Evolutionary conservation across 1,140 invertebrate genomes (phyloP).

Genomic region (Arion vulgaris): DNA sequence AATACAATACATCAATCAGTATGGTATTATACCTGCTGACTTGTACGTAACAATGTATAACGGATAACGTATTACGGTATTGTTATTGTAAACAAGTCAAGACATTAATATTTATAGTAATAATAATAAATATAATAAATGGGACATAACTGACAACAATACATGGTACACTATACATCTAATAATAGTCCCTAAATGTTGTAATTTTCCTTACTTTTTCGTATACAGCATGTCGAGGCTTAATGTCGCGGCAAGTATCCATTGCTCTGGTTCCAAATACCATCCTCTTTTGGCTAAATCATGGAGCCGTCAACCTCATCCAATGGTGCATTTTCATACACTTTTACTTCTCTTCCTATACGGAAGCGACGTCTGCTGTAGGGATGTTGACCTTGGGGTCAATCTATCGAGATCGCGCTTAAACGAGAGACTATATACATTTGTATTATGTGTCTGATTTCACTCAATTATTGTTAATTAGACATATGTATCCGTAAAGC

Average conservation of each 20-base stretch:
- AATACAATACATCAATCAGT: too few relatives aligned
- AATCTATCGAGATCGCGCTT: constrained; percentile 33
- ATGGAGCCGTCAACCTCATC: neutral
- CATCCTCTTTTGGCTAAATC: constrained; percentile 23
- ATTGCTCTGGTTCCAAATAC: constrained; percentile 35
- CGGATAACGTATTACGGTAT: too few relatives aligned
- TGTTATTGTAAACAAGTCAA: too few relatives aligned
- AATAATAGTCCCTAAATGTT: neutral
- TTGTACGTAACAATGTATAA: too few relatives aligned
- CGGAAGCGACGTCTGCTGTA: constrained; percentile 40
- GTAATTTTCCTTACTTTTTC: constrained; percentile 8
- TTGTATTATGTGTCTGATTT: neutral
- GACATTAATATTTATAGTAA: too few relatives aligned
- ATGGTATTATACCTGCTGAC: too few relatives aligned
- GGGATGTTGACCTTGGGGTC: constrained; percentile 38
- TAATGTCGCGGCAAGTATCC: constrained; percentile 35
- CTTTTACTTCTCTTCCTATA: constrained; percentile 9
- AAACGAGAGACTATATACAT: neutral
- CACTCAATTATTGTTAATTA: neutral
- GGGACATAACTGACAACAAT: too few relatives aligned
- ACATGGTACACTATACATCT: too few relatives aligned
- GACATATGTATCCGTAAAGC: neutral
- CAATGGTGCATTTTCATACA: constrained; percentile 14
- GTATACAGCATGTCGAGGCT: constrained; percentile 33
- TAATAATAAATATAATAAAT: neutral